These are phyloP conservation scores for Scelioninae gen. 1 DNA, from an alignment of 2,888 invertebrate species.

Conservation along the genomic window DNA sequence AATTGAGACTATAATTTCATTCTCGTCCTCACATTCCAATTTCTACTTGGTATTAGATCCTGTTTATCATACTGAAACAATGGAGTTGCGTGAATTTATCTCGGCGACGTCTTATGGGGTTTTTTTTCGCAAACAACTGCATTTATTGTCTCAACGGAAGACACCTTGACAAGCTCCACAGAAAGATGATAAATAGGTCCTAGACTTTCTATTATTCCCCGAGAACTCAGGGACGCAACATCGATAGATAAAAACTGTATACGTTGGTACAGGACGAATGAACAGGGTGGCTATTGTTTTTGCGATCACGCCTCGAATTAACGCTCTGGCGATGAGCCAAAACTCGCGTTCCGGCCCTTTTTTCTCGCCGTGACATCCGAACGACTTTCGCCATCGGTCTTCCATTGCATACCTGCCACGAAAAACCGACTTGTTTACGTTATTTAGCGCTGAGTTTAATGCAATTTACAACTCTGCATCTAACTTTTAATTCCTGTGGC, in stretches of 20 bases:
- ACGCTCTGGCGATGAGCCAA: conserved; percentile 59
- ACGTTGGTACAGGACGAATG: conserved; percentile 23
- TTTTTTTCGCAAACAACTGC: conserved; percentile 40
- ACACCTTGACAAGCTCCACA: conserved; percentile 53
- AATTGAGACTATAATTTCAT: no score
- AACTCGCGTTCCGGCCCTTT: conserved; percentile 21
- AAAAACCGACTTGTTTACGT: conserved; percentile 53
- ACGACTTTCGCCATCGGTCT: conserved; percentile 50
- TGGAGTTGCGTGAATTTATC: conserved; percentile 22
- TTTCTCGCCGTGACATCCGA: conserved; percentile 15
- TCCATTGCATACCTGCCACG: conserved; percentile 45
- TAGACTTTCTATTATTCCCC: conserved; percentile 50
- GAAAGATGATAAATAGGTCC: conserved; percentile 55
- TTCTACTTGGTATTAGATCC: conserved; percentile 18
- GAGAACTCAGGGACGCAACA: conserved; percentile 18
- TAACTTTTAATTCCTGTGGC: conserved; percentile 48
- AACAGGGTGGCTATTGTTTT: conserved; percentile 59
- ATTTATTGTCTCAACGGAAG: conserved; percentile 52
- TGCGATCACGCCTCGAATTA: conserved; percentile 59
- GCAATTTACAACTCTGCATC: conserved; percentile 26
- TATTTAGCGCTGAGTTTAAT: conserved; percentile 39
- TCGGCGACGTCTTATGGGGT: conserved; percentile 25
- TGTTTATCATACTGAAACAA: conserved; percentile 43
- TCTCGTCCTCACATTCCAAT: no score
- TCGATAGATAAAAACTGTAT: conserved; percentile 51